Percentiles rank a stretch among this genome's conserved stretches.
Conservation (phyloP, 2,797 vertebrate genomes). For the Rhynchotus rufescens region DNA sequence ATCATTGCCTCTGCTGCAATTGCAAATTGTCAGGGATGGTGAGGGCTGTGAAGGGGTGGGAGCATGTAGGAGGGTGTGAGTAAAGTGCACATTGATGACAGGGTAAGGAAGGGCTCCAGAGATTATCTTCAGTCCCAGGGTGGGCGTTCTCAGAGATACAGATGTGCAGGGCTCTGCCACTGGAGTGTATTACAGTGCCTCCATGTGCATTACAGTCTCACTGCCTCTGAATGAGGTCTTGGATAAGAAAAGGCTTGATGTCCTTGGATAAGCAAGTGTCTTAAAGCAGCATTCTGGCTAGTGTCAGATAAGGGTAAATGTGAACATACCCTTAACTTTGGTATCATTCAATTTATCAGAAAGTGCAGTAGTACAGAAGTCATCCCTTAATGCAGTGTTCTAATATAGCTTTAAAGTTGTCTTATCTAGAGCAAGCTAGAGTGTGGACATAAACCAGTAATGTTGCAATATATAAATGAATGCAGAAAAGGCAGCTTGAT, state of each 20-base stretch:
- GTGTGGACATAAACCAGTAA: not conserved
- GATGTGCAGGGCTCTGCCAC: not conserved
- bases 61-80: not conserved
- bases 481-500: not conserved
- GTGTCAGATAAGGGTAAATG: not conserved
- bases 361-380: not conserved
- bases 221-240: not conserved
- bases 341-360: not conserved
- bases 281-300: not conserved
- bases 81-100: fast-evolving
- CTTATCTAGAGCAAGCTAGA: not conserved
- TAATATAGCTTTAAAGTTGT: not conserved
- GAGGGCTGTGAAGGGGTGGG: not conserved
- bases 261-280: not conserved
- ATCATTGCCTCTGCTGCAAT: not conserved
- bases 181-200: not conserved
- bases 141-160: not conserved
- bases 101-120: not conserved
- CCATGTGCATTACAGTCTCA: not conserved
- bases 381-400: not conserved
- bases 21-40: not conserved
- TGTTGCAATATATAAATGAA: not conserved
- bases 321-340: not conserved
- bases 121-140: not conserved
- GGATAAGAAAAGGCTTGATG: not conserved